Conservation (phyloP, 2,113 vertebrate genomes). For the Ifrita kowaldi region DNA sequence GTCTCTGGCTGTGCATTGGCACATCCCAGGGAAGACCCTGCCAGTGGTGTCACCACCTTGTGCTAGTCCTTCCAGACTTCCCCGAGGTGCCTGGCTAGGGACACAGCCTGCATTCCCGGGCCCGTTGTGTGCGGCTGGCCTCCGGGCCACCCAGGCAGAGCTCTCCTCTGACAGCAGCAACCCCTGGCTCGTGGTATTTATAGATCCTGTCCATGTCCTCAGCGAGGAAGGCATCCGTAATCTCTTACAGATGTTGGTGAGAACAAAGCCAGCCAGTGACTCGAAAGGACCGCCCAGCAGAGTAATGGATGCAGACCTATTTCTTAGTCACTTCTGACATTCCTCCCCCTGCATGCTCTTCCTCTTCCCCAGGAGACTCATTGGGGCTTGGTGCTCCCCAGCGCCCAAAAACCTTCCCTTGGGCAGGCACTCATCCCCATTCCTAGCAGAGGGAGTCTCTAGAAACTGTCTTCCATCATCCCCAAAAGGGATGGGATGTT, state of each 20-base stretch:
- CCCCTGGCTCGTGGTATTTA: slow-evolving; percentile 4
- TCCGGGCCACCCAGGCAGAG: slow-evolving; percentile 63
- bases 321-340: slow-evolving; percentile 20
- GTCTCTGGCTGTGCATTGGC: neutral
- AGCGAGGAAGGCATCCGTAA: neutral
- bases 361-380: neutral
- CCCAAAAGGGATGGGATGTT: neutral
- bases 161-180: slow-evolving; percentile 6
- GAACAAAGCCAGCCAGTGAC: slow-evolving; percentile 66
- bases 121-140: fast-evolving
- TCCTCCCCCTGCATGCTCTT: neutral
- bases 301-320: slow-evolving; percentile 28
- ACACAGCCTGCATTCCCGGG: neutral
- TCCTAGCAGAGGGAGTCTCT: fast-evolving
- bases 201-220: slow-evolving; percentile 33
- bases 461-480: neutral
- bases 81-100: fast-evolving
- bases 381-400: fast-evolving
- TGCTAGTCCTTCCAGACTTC: neutral
- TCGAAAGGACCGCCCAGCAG: neutral
- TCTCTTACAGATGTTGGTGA: slow-evolving; percentile 66
- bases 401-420: neutral
- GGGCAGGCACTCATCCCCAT: neutral
- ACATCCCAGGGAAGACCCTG: neutral
- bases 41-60: neutral